These are phyloP conservation scores for Manduca sexta DNA, from an alignment of 1,140 invertebrate species.

Conservation along the genomic window DNA sequence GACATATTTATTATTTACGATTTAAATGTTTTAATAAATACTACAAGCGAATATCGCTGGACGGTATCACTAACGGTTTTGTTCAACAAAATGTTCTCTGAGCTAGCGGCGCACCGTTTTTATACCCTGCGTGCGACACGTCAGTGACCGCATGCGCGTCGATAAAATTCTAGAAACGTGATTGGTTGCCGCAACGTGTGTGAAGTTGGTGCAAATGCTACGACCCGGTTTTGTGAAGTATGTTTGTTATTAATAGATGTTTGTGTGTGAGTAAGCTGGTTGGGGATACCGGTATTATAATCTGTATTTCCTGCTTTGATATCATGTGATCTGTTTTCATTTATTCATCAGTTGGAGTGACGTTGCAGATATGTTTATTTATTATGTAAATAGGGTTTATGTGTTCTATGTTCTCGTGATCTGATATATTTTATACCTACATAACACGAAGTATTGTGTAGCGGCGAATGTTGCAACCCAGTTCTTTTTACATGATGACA, in stretches of 20 bases:
- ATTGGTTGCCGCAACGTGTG: conserved; percentile 42
- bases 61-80: conserved; percentile 40
- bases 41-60: conserved; percentile 34
- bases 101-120: conserved; percentile 24
- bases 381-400: too few species aligned
- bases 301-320: too few species aligned
- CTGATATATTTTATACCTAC: too few species aligned
- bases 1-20: conserved; percentile 78
- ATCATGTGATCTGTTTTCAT: too few species aligned
- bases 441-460: too few species aligned
- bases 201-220: conserved; percentile 7
- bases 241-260: conserved; percentile 37
- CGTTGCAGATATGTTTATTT: too few species aligned
- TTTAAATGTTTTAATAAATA: conserved; percentile 26
- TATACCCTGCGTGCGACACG: conserved; percentile 48
- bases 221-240: conserved; percentile 48
- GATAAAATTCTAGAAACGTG: conserved; percentile 58
- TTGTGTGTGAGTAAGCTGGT: conserved; percentile 43
- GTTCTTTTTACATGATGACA: too few species aligned
- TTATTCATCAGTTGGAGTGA: too few species aligned
- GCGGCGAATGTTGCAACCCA: too few species aligned
- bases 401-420: too few species aligned
- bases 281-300: conserved; percentile 23
- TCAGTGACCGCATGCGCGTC: conserved; percentile 68
- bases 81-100: conserved; percentile 47